A percentile compares a stretch with the other conserved stretches of the same genome.
Evolutionary conservation across 92 coral and sea anemone genomes (phyloP).

Genomic region (Anthopleura xanthogrammica): DNA sequence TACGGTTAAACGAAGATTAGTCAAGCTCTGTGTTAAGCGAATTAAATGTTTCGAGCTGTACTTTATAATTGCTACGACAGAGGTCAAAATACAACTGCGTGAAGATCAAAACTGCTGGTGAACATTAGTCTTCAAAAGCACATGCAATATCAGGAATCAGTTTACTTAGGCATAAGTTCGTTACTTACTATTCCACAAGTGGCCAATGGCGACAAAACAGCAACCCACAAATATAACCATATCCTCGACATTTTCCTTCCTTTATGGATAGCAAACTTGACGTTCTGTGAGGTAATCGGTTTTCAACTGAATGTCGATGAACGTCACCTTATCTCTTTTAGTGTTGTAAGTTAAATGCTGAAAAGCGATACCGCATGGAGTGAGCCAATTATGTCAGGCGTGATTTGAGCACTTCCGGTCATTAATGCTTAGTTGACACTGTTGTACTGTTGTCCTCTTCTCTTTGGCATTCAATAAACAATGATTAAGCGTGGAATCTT

Average conservation of each 20-base stretch:
- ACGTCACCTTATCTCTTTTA: neutral
- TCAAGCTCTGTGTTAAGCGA: too few species aligned
- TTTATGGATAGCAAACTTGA: neutral
- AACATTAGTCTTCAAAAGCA: neutral
- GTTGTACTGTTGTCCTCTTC: neutral
- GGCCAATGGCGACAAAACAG: neutral
- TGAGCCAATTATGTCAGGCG: neutral
- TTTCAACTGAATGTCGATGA: neutral
- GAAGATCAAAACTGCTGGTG: too few species aligned
- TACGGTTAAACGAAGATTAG: neutral
- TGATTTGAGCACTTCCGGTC: constrained; percentile 15
- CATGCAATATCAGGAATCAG: neutral
- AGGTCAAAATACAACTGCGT: too few species aligned
- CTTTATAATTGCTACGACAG: too few species aligned
- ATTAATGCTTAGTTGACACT: neutral
- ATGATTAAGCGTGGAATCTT: neutral
- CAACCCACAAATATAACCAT: neutral
- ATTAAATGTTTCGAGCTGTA: too few species aligned
- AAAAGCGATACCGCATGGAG: neutral
- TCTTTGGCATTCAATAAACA: neutral
- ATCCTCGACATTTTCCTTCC: neutral
- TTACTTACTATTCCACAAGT: neutral
- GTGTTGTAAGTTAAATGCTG: neutral
- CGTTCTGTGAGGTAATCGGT: neutral
- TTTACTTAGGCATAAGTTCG: neutral